phyloP scores from a whole-genome alignment of 2,888 invertebrate genomes.

The Drepanosiphum platanoidis region DNA sequence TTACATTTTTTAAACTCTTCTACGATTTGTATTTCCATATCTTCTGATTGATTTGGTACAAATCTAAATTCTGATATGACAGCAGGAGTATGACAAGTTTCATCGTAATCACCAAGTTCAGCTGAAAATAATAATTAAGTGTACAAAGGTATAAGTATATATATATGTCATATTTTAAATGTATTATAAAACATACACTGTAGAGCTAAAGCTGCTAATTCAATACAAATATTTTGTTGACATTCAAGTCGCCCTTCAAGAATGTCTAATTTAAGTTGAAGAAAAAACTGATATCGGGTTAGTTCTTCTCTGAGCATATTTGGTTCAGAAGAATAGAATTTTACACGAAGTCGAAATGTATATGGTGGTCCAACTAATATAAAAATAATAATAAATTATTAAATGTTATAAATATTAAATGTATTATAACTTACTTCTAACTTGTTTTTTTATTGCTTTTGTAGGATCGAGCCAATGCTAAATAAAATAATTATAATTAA shows the following conservation, averaged over 20 bases:
- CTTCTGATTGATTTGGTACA: slow-evolving; percentile 94
- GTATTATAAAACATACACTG: slow-evolving; percentile 78
- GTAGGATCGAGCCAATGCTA: slow-evolving; percentile 98
- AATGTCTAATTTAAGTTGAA: slow-evolving; percentile 96
- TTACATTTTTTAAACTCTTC: slow-evolving; percentile 88
- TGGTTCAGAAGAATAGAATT: slow-evolving; percentile 99
- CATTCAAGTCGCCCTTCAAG: slow-evolving; percentile 90
- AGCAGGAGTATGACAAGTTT: slow-evolving; percentile 89
- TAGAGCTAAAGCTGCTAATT: slow-evolving; percentile 89
- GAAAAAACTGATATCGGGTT: slow-evolving; percentile 97
- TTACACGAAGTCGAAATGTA: slow-evolving; percentile 93
- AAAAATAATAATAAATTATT: slow-evolving; percentile 34
- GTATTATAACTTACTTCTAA: slow-evolving; percentile 80
- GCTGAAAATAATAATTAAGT: slow-evolving; percentile 71
- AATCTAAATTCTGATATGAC: slow-evolving; percentile 98
- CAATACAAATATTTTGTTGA: slow-evolving; percentile 85
- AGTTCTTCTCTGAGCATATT: slow-evolving; percentile 96
- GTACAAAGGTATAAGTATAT: neutral
- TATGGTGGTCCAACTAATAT: slow-evolving; percentile 94
- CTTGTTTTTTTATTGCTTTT: slow-evolving; percentile 97
- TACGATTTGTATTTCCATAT: slow-evolving; percentile 92
- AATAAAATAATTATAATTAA: slow-evolving; percentile 65
- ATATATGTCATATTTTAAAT: neutral
- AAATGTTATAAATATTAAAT: slow-evolving; percentile 1
- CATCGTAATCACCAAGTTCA: slow-evolving; percentile 97